Base-by-base conservation (phyloP, 2,797 vertebrate genomes). In the Botia kubotai region DNA sequence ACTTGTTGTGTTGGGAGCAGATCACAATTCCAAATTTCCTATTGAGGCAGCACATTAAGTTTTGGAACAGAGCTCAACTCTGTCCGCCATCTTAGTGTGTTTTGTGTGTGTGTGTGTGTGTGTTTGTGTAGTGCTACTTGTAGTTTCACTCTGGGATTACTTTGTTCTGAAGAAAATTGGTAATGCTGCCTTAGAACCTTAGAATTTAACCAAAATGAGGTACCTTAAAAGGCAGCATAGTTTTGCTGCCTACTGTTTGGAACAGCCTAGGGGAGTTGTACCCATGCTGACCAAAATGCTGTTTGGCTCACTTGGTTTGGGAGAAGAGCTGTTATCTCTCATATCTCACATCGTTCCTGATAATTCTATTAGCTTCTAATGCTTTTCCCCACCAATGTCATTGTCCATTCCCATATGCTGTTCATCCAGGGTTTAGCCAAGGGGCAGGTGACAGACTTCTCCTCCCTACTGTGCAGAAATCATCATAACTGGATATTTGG, bases 401-500 rank as follows among this genome's bases (percentile, higher is more conserved):
- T 66, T 73, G 36, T 80, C 62, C 21, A 66, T 58, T 80, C 52
- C 71, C 78, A 80, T 80, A 67, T 72, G 48, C 73, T 43, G 29
- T 43, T 48, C 57, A 57, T 62, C 33, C 52, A 26, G 74, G 58
- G 33, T 78, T 72, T 75, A 53, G 67, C 67, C 29, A 21, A 58
- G 58, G 84, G 68, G 46, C 67, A 81, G 66, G 69, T 55, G 66
- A 66, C 33, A 72, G 72, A 69, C 33, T 21, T 12, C 23, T 21
- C 16, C 29, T 68, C 63, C 65, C 26, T 55, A 12, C 11, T 68
- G 70, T 84, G 83, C 80, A 86, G 71, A 84, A 91, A 89, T 91
- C 89, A 91, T 89, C 91, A 89, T 89, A 60, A 85, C 87, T 85
- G 83, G 88, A 90, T 88, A 90, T 91, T 91, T 83, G 88, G 83